These are phyloP conservation scores for Chorisops tibialis DNA, from an alignment of 2,888 invertebrate species.

Conservation along the genomic window DNA sequence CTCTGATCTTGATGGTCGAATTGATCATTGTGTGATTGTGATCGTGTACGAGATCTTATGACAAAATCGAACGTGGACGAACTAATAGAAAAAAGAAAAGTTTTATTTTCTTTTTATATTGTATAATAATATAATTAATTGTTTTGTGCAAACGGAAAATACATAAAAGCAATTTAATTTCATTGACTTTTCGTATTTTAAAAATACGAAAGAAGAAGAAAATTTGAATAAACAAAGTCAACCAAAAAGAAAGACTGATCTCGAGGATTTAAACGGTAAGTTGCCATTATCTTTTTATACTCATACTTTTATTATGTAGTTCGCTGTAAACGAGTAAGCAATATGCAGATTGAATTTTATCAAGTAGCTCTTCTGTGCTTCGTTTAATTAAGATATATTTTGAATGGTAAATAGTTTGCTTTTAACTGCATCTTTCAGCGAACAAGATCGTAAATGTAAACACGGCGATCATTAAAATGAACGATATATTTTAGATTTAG, in stretches of 20 bases:
- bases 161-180: neutral
- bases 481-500: too few species aligned
- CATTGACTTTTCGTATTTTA: slow-evolving; percentile 6
- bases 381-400: too few species aligned
- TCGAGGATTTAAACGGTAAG: slow-evolving; percentile 35
- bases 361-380: too few species aligned
- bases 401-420: too few species aligned
- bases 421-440: too few species aligned
- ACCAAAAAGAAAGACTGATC: slow-evolving; percentile 40
- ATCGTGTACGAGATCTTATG: slow-evolving; percentile 10
- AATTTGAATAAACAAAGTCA: neutral
- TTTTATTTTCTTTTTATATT: slow-evolving; percentile 20
- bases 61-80: neutral
- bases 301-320: too few species aligned
- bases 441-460: too few species aligned
- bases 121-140: neutral
- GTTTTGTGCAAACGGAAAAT: neutral
- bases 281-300: neutral
- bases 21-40: slow-evolving; percentile 4
- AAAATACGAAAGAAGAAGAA: slow-evolving; percentile 3
- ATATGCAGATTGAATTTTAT: too few species aligned
- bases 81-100: slow-evolving; percentile 12
- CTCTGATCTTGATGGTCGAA: neutral
- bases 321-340: too few species aligned
- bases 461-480: too few species aligned